Percentiles rank a stretch among this genome's conserved stretches.
Conservation (phyloP, 2,113 vertebrate species). For the Hemiprocne comata region DNA sequence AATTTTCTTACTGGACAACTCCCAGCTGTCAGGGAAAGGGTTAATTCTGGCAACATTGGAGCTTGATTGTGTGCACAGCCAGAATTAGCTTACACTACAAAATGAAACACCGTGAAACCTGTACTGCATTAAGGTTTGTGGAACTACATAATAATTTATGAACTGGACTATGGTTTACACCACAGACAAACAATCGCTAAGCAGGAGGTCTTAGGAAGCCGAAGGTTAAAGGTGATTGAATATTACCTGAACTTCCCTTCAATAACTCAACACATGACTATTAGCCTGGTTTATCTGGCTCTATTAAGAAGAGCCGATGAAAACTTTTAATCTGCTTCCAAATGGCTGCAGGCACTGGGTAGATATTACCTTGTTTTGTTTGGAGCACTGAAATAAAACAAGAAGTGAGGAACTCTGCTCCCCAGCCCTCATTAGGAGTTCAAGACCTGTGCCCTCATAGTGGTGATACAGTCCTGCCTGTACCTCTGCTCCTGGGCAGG, state of each 20-base stretch:
- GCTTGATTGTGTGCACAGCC: conserved; percentile 32
- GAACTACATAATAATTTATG: conserved; percentile 69
- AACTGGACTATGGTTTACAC: conserved; percentile 66
- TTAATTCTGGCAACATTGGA: not conserved
- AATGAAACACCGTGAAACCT: conserved; percentile 60
- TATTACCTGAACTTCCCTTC: conserved; percentile 64
- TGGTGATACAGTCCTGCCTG: not conserved
- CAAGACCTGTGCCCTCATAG: not conserved
- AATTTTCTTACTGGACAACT: not conserved
- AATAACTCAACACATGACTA: conserved; percentile 74
- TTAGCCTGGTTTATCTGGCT: conserved; percentile 69
- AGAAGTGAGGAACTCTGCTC: accelerated
- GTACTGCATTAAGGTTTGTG: conserved; percentile 38
- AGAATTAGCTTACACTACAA: conserved; percentile 31
- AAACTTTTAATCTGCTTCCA: conserved; percentile 70
- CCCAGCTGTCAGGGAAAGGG: not conserved
- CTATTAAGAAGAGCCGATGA: conserved; percentile 58
- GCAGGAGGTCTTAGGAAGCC: conserved; percentile 68
- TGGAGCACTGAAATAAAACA: not conserved
- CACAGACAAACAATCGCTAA: conserved; percentile 45
- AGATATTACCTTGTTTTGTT: not conserved
- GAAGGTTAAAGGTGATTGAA: conserved; percentile 66
- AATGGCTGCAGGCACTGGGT: not conserved
- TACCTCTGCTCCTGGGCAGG: not conserved
- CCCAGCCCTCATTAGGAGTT: not conserved